These are phyloP conservation scores for Arrhamphus sclerolepis DNA, from an alignment of 2,797 vertebrate genomes.

Conservation along the genomic window DNA sequence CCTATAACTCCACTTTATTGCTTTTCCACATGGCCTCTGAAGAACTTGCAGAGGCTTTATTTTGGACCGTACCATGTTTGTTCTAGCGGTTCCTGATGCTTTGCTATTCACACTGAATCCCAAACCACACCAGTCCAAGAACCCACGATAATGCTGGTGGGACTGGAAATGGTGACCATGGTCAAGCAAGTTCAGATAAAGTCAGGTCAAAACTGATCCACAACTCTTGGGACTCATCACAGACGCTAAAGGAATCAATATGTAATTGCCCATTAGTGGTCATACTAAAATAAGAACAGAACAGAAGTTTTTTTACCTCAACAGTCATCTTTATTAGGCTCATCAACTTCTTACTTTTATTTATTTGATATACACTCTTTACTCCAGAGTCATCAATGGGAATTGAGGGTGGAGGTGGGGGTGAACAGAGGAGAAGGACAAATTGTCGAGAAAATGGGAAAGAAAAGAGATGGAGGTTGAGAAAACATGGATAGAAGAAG, in stretches of 20 bases:
- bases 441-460: slow-evolving; percentile 6
- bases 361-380: slow-evolving; percentile 14
- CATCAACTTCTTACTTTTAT: slow-evolving; percentile 26
- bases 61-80: slow-evolving; percentile 79
- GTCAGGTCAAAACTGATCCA: slow-evolving; percentile 47
- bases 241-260: slow-evolving; percentile 25
- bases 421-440: background rate
- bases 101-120: slow-evolving; percentile 67
- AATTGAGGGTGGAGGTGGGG: background rate
- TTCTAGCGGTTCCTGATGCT: slow-evolving; percentile 69
- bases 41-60: slow-evolving; percentile 80
- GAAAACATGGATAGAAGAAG: slow-evolving; percentile 43
- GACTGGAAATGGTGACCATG: slow-evolving; percentile 58
- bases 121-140: slow-evolving; percentile 70
- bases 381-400: slow-evolving; percentile 2
- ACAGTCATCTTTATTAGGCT: slow-evolving; percentile 19
- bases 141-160: slow-evolving; percentile 43
- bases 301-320: slow-evolving; percentile 37
- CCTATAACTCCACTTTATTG: slow-evolving; percentile 78
- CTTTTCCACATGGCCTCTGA: slow-evolving; percentile 82
- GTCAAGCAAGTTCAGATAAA: slow-evolving; percentile 67
- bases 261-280: slow-evolving; percentile 49
- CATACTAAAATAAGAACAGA: slow-evolving; percentile 25
- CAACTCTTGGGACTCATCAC: slow-evolving; percentile 23
- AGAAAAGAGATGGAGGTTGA: slow-evolving; percentile 40